phyloP scores from a whole-genome alignment of 2,888 invertebrate genomes.

The Invenusta paracnida region DNA sequence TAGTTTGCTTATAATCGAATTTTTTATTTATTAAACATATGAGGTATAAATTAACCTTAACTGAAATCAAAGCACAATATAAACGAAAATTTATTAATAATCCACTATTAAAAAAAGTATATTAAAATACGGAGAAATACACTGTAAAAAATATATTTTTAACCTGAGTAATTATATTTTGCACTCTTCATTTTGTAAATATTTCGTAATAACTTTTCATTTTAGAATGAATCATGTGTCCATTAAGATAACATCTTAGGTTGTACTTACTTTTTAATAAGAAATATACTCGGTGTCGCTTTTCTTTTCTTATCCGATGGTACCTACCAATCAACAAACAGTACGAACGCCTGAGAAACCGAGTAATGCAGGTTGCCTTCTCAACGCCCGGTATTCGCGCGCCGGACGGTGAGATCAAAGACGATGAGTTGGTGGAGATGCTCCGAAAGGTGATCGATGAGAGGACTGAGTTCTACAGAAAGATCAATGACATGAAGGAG shows the following conservation, averaged over 20 bases:
- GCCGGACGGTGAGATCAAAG: constrained; percentile 54
- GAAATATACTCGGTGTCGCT: not conserved
- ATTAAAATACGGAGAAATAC: too few species aligned
- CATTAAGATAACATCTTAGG: not conserved
- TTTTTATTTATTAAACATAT: too few species aligned
- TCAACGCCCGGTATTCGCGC: constrained; percentile 55
- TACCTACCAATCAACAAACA: too few species aligned
- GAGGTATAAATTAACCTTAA: too few species aligned
- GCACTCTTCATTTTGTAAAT: too few species aligned
- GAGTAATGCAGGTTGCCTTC: constrained; percentile 57
- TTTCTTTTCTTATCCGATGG: not conserved
- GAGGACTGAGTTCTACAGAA: constrained; percentile 48
- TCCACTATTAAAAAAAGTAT: too few species aligned
- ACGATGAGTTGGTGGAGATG: constrained; percentile 54
- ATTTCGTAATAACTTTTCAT: not conserved
- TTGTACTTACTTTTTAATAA: not conserved
- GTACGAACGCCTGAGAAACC: constrained; percentile 55
- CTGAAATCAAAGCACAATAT: too few species aligned
- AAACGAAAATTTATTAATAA: too few species aligned
- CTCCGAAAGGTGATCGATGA: constrained; percentile 55
- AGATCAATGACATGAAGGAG: constrained; percentile 11
- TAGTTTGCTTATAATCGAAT: too few species aligned
- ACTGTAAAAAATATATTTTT: too few species aligned
- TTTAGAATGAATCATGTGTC: not conserved
- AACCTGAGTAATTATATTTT: too few species aligned